Percentiles rank a stretch among this genome's conserved stretches.
phyloP scores from a whole-genome alignment of 2,113 vertebrate genomes.

The Sus scrofa region DNA sequence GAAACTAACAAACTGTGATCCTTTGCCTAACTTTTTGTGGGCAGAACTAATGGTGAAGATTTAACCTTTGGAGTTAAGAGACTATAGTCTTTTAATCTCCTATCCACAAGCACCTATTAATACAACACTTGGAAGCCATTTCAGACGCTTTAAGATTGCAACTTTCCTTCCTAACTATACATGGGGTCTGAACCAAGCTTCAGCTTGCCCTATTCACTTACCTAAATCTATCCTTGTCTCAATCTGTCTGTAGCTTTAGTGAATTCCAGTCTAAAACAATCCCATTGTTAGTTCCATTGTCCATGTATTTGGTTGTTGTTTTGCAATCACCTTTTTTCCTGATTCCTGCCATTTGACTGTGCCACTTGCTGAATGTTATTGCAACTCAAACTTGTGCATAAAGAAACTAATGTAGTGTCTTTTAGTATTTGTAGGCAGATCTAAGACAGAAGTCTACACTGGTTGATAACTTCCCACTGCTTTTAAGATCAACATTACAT shows the following conservation, averaged over 20 bases:
- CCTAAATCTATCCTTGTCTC: background rate
- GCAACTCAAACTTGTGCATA: background rate
- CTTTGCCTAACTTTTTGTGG: background rate
- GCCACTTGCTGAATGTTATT: background rate
- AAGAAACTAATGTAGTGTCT: background rate
- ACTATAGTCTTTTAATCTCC: background rate
- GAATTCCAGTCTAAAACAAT: conserved; percentile 29
- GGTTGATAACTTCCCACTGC: background rate
- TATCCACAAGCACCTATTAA: background rate
- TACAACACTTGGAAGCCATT: background rate
- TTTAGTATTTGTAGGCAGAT: background rate
- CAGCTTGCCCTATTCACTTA: background rate
- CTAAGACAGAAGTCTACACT: background rate
- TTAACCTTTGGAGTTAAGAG: background rate
- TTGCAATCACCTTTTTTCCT: background rate
- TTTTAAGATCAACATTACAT: background rate
- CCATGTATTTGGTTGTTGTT: background rate
- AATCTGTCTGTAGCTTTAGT: background rate
- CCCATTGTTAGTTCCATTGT: background rate
- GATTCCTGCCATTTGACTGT: background rate
- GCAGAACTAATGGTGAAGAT: background rate
- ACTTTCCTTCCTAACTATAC: background rate
- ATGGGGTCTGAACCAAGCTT: background rate
- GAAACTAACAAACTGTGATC: conserved; percentile 9
- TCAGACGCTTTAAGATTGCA: background rate